These are phyloP conservation scores for Etheostoma spectabile DNA, from an alignment of 2,113 vertebrate genomes.

Conservation along the genomic window DNA sequence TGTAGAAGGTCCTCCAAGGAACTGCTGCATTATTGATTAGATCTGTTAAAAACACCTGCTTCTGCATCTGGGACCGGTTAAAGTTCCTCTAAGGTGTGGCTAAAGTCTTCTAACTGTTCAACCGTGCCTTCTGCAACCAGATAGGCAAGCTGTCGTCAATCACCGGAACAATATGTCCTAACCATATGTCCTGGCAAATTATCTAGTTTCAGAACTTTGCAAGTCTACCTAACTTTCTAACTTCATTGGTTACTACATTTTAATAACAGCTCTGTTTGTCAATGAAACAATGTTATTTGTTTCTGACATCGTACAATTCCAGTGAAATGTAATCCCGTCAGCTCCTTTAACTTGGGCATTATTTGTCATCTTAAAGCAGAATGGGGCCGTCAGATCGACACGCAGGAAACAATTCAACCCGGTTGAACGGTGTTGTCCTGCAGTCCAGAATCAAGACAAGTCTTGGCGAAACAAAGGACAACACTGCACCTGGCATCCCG, in stretches of 20 bases:
- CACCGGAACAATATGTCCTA: constrained; percentile 36
- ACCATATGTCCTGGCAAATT: constrained; percentile 23
- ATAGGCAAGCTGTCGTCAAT: constrained; percentile 47
- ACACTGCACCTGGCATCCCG: too few species aligned
- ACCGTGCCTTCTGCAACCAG: constrained; percentile 43
- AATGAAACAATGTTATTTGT: too few species aligned
- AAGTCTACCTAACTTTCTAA: constrained; percentile 23
- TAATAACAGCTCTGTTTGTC: neutral
- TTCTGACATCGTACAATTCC: neutral
- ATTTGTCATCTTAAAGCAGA: too few species aligned
- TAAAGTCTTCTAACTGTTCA: constrained; percentile 40
- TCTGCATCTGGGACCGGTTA: constrained; percentile 66
- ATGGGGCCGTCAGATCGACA: too few species aligned
- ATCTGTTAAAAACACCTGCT: constrained; percentile 72
- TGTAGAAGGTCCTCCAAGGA: constrained; percentile 41
- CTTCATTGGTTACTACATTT: neutral
- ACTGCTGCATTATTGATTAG: constrained; percentile 80
- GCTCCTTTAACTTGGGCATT: too few species aligned
- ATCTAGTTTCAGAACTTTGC: constrained; percentile 17
- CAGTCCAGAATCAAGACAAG: too few species aligned
- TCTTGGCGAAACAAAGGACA: too few species aligned
- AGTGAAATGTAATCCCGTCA: too few species aligned
- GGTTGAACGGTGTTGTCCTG: too few species aligned
- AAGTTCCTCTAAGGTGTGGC: constrained; percentile 50
- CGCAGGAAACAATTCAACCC: too few species aligned